Evolutionary conservation across 2,888 invertebrate genomes (phyloP).

Genomic region (Philereme transversata): DNA sequence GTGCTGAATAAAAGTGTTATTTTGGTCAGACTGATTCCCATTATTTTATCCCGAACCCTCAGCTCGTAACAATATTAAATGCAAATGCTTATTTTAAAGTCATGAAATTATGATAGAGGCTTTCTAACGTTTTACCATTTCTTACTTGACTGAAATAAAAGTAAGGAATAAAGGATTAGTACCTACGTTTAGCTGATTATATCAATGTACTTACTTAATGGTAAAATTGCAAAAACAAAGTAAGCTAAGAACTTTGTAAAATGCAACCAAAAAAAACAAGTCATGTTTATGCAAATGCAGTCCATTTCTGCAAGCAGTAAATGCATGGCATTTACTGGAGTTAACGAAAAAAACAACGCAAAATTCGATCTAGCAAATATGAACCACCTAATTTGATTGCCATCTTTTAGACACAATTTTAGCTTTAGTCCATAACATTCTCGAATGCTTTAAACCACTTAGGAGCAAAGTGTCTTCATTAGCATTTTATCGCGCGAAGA

Average conservation of each 20-base stretch:
- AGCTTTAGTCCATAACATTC: conserved; percentile 25
- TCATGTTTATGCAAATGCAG: too few relatives aligned
- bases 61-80: too few relatives aligned
- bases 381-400: conserved; percentile 14
- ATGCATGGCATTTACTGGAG: conserved; percentile 2
- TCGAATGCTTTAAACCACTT: conserved; percentile 43
- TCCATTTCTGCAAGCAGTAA: neutral
- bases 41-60: too few relatives aligned
- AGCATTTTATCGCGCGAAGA: conserved; percentile 48
- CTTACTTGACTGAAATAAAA: neutral
- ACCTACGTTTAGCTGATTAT: neutral
- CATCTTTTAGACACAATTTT: conserved; percentile 22
- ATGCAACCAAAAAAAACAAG: too few relatives aligned
- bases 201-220: too few relatives aligned
- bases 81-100: conserved; percentile 31
- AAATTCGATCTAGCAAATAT: conserved; percentile 14
- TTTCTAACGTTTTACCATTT: conserved; percentile 6
- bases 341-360: conserved; percentile 14
- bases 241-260: too few relatives aligned
- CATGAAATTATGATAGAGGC: conserved; percentile 22
- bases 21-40: too few relatives aligned
- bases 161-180: neutral
- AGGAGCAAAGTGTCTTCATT: conserved; percentile 48
- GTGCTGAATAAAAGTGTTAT: too few relatives aligned
- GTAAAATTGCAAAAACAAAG: too few relatives aligned